These are phyloP conservation scores for Aegypius monachus DNA, from an alignment of 2,113 vertebrate genomes.

Conservation along the genomic window DNA sequence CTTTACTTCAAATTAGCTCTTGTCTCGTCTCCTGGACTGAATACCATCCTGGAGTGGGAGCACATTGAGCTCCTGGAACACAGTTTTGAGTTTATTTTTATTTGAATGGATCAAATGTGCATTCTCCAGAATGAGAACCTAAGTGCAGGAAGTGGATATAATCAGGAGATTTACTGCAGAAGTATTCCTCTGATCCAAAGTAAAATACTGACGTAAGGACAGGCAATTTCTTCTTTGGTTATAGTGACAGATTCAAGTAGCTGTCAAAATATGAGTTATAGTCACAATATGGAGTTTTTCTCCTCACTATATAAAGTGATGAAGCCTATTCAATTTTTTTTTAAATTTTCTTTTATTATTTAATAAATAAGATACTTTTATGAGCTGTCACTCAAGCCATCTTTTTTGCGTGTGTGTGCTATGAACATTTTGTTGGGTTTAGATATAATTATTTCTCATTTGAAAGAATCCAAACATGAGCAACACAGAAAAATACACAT, in stretches of 20 bases:
- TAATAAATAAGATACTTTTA: background rate
- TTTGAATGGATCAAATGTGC: background rate
- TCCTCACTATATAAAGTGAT: background rate
- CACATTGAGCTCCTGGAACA: background rate
- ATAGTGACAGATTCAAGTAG: background rate
- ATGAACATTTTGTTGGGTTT: background rate
- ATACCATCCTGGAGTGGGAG: background rate
- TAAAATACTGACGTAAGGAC: background rate
- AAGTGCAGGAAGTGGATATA: background rate
- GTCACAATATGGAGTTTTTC: rapidly evolving
- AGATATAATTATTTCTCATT: background rate
- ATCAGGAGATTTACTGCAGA: background rate
- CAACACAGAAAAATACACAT: background rate
- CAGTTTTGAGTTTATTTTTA: background rate
- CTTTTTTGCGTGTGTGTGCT: background rate
- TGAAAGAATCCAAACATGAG: background rate
- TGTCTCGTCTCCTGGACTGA: background rate
- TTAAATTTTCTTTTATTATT: background rate
- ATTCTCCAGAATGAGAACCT: background rate
- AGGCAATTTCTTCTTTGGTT: background rate
- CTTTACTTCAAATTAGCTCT: background rate
- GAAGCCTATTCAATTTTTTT: background rate
- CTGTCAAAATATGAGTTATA: background rate
- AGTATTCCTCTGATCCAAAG: background rate
- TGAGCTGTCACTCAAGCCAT: background rate